Base-by-base conservation (phyloP, 2,113 vertebrate species). In the Formicarius rufipectus region DNA sequence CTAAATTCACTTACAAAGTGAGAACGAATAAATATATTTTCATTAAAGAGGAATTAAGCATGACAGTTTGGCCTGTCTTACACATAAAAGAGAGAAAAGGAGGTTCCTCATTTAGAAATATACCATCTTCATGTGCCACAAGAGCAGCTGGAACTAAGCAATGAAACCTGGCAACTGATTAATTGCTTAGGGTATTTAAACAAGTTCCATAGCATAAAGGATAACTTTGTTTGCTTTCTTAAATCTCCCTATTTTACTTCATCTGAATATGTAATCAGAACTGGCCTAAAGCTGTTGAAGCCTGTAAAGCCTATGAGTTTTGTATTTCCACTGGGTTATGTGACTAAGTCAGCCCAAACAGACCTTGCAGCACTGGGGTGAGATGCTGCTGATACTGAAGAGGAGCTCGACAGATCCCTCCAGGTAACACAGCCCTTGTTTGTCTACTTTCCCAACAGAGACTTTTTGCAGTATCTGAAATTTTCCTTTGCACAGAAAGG, bases 31-130 rank as follows among this genome's bases (percentile, higher is more conserved):
- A 91, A 85, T 83, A 62, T 3, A 71, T 85, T 94, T 93, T 73
- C 75, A 94, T 93, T 94, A 87, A 77, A 83, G 79, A 71, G 40
- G 15, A 91, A 91, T 93, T 95, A 93, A 77, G 75, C 27, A 24
- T 47, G 68, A 66, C 50, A 80, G 67, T 76, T 84, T 31, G 35
- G 75, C 45, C 53, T 71, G 42, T 73, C 55, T 85, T 68, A 49
- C 28, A 84, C 2, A 4, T 25, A 35, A 60, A 84, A 89, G 71
- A 76, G 52, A 58, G 39, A 33, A 84, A 82, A 90, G 44, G 60
- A 74, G 58, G 55, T 56, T 86, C 37, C 27, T 89, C 52, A 74
- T 66, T 81, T 63, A 73, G 86, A 93, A 64, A 75, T 50, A 62
- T 10, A 69, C 39, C 58, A n/a, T 39, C 53, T 80, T 90, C 47